A percentile compares a stretch with the other conserved stretches of the same genome.
Conservation (phyloP, 2,888 invertebrate species). For the Deroplatys truncata region DNA sequence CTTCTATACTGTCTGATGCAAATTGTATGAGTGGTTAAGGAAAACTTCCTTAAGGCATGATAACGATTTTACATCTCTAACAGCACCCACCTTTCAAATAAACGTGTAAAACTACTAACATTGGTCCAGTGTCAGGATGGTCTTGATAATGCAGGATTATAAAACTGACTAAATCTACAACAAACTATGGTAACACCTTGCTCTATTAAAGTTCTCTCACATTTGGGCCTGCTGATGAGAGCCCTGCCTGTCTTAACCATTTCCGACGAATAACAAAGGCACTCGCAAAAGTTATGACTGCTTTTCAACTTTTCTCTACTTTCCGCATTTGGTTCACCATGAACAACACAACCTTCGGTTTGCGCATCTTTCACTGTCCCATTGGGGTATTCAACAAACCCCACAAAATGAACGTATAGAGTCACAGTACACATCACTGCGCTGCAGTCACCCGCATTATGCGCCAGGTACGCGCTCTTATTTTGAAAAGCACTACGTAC, state of each 20-base stretch:
- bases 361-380: too few species aligned
- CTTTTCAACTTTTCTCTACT: too few species aligned
- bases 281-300: background rate
- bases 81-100: slow-evolving; percentile 9
- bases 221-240: background rate
- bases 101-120: background rate
- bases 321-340: background rate
- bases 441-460: too few species aligned
- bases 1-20: background rate
- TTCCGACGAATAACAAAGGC: background rate
- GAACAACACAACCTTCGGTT: background rate
- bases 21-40: background rate
- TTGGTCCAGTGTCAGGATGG: slow-evolving; percentile 20
- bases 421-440: too few species aligned
- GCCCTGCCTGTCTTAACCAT: background rate
- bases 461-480: too few species aligned
- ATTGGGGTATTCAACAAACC: too few species aligned
- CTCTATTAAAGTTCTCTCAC: background rate
- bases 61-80: slow-evolving; percentile 6
- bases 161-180: background rate
- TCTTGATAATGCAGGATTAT: slow-evolving; percentile 12
- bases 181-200: background rate
- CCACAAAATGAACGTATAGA: too few species aligned
- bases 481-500: background rate
- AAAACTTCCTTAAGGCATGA: background rate